Percentiles rank a stretch among this genome's conserved stretches.
phyloP scores from a whole-genome alignment of 2,113 vertebrate genomes.

The Illadopsis cleaveri region DNA sequence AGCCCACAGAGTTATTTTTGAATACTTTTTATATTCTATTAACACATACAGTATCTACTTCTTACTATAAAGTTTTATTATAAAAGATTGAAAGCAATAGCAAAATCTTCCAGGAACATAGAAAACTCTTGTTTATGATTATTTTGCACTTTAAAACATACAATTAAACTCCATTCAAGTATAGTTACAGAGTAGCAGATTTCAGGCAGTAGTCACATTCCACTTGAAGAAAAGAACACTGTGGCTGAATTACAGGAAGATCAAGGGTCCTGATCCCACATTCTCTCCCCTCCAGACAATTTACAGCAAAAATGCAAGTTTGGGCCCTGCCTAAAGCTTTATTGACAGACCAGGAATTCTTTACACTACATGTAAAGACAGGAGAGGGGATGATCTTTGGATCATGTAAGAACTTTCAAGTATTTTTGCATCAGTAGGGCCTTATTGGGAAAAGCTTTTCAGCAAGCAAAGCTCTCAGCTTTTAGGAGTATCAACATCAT shows the following conservation, averaged over 20 bases:
- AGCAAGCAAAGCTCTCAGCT: neutral
- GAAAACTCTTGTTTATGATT: neutral
- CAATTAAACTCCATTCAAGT: neutral
- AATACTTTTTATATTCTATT: slow-evolving; percentile 35
- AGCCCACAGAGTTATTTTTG: neutral
- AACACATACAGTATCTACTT: neutral
- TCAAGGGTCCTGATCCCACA: neutral
- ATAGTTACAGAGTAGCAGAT: neutral
- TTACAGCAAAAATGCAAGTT: neutral
- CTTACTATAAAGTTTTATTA: neutral
- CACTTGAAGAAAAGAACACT: neutral
- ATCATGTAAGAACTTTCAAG: neutral
- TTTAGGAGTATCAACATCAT: neutral
- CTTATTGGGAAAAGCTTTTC: neutral
- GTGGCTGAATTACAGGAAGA: neutral
- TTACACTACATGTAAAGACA: neutral
- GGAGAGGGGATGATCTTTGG: neutral
- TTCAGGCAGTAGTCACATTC: neutral
- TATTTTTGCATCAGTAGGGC: neutral
- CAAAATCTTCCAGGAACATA: neutral
- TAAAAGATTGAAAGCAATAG: neutral
- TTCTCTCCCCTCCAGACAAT: neutral
- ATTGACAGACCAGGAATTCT: neutral
- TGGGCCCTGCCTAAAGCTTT: neutral
- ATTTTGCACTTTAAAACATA: neutral